phyloP scores from a whole-genome alignment of 2,113 vertebrate genomes.

The Bos indicus region DNA sequence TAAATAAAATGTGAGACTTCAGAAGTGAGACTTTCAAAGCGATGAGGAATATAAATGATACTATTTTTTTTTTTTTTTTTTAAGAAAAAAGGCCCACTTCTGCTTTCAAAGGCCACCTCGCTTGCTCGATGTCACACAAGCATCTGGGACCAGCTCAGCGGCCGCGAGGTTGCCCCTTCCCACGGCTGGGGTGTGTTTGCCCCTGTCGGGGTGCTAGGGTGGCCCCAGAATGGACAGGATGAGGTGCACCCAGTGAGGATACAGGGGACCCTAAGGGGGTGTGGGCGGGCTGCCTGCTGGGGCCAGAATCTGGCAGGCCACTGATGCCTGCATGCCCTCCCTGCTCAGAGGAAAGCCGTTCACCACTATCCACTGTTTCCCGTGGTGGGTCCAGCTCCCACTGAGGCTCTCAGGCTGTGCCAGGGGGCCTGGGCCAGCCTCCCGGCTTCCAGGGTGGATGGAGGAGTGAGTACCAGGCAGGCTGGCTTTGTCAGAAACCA shows the following conservation, averaged over 20 bases:
- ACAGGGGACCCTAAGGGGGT: slow-evolving; percentile 25
- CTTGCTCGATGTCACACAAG: background rate
- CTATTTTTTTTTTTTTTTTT: background rate
- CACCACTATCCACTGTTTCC: slow-evolving; percentile 55
- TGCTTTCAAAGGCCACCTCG: background rate
- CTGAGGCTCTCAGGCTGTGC: slow-evolving; percentile 13
- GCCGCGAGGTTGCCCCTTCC: background rate
- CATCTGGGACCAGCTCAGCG: background rate
- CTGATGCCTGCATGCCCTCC: slow-evolving; percentile 66
- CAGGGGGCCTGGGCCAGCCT: background rate
- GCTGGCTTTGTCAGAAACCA: background rate
- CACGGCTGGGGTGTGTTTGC: slow-evolving; percentile 26
- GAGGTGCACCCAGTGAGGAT: slow-evolving; percentile 56
- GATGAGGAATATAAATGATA: background rate
- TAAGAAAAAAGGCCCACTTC: background rate
- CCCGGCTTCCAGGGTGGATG: background rate
- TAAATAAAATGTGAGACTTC: background rate
- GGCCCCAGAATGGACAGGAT: slow-evolving; percentile 57
- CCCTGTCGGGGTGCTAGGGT: slow-evolving; percentile 17
- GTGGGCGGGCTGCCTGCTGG: slow-evolving; percentile 44
- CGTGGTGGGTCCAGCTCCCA: slow-evolving; percentile 47
- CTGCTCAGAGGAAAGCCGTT: slow-evolving; percentile 37
- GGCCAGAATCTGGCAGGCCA: slow-evolving; percentile 65
- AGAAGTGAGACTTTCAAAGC: background rate
- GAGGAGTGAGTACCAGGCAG: background rate